Conservation (phyloP, 2,113 vertebrate species). For the Lophius piscatorius region DNA sequence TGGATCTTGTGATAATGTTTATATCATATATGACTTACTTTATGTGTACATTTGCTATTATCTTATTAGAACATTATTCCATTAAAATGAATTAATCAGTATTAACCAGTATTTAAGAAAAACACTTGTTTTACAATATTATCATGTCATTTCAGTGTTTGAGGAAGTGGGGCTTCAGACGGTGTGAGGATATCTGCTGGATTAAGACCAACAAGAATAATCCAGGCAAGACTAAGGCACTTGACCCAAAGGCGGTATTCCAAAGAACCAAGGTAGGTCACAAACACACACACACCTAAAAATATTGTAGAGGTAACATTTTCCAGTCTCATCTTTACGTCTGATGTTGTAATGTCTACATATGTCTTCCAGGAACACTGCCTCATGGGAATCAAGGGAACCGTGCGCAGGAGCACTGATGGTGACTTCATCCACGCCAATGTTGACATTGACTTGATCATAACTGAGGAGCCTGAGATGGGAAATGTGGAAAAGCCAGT, state of each 20-base stretch:
- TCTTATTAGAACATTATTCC: neutral
- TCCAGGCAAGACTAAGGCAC: slow-evolving; percentile 95
- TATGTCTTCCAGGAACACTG: slow-evolving; percentile 88
- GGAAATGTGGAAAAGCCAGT: slow-evolving; percentile 98
- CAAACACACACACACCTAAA: neutral
- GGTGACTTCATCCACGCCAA: slow-evolving; percentile 99
- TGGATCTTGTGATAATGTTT: neutral
- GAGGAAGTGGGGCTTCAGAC: slow-evolving; percentile 97
- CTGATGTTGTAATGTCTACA: neutral
- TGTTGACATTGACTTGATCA: slow-evolving; percentile 97
- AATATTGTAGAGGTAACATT: neutral
- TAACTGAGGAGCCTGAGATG: slow-evolving; percentile 97
- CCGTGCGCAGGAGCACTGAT: slow-evolving; percentile 92
- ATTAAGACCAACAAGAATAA: slow-evolving; percentile 99
- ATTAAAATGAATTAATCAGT: neutral
- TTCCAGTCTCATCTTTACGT: neutral
- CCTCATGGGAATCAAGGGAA: slow-evolving; percentile 98
- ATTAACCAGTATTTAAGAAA: too few species aligned
- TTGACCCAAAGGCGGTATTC: slow-evolving; percentile 97
- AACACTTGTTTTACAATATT: neutral
- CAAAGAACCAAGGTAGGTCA: slow-evolving; percentile 94
- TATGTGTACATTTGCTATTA: neutral
- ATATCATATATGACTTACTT: neutral
- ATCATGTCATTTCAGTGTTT: slow-evolving; percentile 77
- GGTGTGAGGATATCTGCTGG: slow-evolving; percentile 99